Conservation (phyloP, 2,113 vertebrate genomes). For the Gasterosteus nipponicus region DNA sequence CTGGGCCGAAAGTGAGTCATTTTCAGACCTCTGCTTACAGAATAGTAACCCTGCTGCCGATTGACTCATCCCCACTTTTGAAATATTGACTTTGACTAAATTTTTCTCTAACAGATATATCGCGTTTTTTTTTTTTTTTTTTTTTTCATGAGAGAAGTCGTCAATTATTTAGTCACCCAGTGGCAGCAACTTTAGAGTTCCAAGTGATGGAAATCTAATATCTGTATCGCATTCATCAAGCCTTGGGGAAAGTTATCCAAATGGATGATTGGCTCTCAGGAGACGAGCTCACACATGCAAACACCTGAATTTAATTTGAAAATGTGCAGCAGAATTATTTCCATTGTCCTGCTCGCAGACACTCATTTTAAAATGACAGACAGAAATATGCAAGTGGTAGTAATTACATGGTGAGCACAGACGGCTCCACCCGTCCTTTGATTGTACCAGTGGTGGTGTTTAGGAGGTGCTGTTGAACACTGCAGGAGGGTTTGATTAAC, state of each 20-base stretch:
- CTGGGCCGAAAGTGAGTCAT: constrained; percentile 14
- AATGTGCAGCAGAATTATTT: constrained; percentile 65
- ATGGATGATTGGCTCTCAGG: constrained; percentile 49
- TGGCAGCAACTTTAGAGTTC: constrained; percentile 65
- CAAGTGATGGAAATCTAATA: constrained; percentile 77
- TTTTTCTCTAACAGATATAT: constrained; percentile 68
- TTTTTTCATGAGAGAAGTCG: constrained; percentile 34
- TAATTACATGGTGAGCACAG: constrained; percentile 45
- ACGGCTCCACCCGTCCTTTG: constrained; percentile 13
- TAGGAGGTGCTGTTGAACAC: not conserved
- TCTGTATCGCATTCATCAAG: constrained; percentile 73
- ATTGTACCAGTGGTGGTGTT: not conserved
- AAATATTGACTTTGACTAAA: constrained; percentile 59
- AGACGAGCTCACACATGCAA: constrained; percentile 35
- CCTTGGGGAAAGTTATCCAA: constrained; percentile 60
- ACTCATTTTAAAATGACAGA: constrained; percentile 63
- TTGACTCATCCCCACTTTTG: constrained; percentile 38
- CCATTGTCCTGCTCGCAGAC: constrained; percentile 61
- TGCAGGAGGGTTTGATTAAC: constrained; percentile 33
- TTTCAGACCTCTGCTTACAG: constrained; percentile 28
- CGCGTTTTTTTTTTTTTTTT: constrained; percentile 24
- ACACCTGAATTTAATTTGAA: constrained; percentile 69
- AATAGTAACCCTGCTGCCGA: constrained; percentile 14
- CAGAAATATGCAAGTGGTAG: constrained; percentile 50
- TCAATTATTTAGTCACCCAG: constrained; percentile 74